Evolutionary conservation across 2,113 vertebrate genomes (phyloP), one percentile per base, ranked within the genome.

Genomic region (Martes martes): DNA sequence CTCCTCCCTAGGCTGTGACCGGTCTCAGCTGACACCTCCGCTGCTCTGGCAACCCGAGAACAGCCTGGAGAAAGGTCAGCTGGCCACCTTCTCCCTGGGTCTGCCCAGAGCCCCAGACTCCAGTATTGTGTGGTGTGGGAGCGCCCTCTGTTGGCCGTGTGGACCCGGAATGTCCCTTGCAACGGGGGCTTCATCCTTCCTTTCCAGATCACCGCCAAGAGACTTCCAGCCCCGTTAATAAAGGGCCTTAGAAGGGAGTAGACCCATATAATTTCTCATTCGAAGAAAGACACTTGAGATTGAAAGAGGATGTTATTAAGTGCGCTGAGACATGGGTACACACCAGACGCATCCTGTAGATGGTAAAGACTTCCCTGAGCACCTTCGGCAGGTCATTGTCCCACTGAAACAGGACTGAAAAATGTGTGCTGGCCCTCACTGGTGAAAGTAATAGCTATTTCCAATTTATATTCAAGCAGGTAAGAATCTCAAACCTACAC

Each of bases 21-120:
- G 95, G 97, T 99, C 98, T 98, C 98, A 96, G 98, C 98, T 98
- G 99, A 99, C 99, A 99, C 99, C 98, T 99, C 98, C 11, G 98
- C 99, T 98, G 98, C 99, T 99, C 98, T 99, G 99, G 98, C 99
- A 99, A 98, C 98, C 96, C 96, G 97, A 98, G 98, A 99, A 98
- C 98, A 98, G 98, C 94, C 97, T 99, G 98, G 99, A 99, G 98
- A 99, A 99, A 99, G 99, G 99, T 99, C 99, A 99, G 98, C 98
- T 99, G 99, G 99, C 98, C 96, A 96, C 97, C 96, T 89, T 97
- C 87, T 92, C 93, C 95, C 92, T 61, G n/a, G 47, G 63, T 94
- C 94, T 61, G 96, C 97, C 98, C 74, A 31, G 91, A 84, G 4
- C 97, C 95, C 3, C 0, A 7, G 7, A 8, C 7, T 31, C 0